These are phyloP conservation scores for Yponomeuta sedellus DNA, from an alignment of 2,888 invertebrate genomes.

Conservation along the genomic window DNA sequence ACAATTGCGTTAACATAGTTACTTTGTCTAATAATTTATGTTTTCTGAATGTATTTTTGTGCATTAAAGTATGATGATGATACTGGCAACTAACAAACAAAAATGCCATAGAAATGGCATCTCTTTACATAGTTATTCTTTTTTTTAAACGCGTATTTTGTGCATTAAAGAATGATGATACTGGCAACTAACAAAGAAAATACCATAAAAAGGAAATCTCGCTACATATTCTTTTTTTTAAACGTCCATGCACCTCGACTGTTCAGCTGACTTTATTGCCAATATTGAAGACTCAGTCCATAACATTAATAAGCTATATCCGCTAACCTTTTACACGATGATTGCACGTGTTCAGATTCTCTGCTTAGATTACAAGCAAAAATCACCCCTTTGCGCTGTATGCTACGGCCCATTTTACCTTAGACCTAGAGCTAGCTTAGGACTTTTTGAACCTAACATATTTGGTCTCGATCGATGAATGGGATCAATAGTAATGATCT, in stretches of 20 bases:
- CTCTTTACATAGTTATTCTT: no score
- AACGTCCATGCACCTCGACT: conserved; percentile 32
- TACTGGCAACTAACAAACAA: no score
- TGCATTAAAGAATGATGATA: no score
- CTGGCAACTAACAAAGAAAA: neutral
- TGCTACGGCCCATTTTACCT: conserved; percentile 16
- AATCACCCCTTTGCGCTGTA: conserved; percentile 22
- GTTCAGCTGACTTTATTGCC: conserved; percentile 45
- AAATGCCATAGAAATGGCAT: no score
- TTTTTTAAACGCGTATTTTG: no score
- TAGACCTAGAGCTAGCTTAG: conserved; percentile 21
- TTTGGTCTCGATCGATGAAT: conserved; percentile 48
- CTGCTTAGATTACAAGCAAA: conserved; percentile 14
- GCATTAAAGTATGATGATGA: no score
- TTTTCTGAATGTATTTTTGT: no score
- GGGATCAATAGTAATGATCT: conserved; percentile 44
- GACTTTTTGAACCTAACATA: conserved; percentile 4
- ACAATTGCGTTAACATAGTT: neutral
- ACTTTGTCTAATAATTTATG: no score
- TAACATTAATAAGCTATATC: conserved; percentile 70
- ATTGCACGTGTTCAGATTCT: conserved; percentile 48
- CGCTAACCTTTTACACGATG: conserved; percentile 57
- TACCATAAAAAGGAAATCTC: neutral
- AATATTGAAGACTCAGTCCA: conserved; percentile 55
- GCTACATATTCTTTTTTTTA: conserved; percentile 21